Evolutionary conservation across 2,797 vertebrate genomes (phyloP).

Genomic region (Lutjanus campechanus): DNA sequence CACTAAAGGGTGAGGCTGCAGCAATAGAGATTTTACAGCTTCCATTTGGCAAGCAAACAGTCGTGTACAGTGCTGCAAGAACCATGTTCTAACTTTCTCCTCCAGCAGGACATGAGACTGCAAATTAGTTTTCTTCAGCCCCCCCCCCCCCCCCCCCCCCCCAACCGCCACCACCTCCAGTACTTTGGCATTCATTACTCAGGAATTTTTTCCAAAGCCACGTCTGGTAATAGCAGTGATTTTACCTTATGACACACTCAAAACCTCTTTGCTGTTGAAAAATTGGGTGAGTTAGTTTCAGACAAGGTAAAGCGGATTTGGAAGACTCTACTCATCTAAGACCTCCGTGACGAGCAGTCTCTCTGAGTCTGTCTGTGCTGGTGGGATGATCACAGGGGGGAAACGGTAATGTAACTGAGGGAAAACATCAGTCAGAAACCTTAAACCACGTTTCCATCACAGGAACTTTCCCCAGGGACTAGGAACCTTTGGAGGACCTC

Average conservation of each 20-base stretch:
- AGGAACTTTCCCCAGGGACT: too few relatives aligned
- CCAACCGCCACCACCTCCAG: slow-evolving; percentile 37
- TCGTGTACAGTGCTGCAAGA: slow-evolving; percentile 37
- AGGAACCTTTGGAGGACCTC: too few relatives aligned
- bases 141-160: slow-evolving; percentile 37
- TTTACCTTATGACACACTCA: slow-evolving; percentile 44
- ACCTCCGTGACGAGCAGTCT: slow-evolving; percentile 14
- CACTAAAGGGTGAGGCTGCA: slow-evolving; percentile 23
- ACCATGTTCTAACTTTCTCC: slow-evolving; percentile 38
- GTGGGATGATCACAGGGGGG: slow-evolving; percentile 3
- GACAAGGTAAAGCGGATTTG: slow-evolving; percentile 26
- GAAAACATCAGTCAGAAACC: neutral
- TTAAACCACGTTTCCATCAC: too few relatives aligned
- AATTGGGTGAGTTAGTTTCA: slow-evolving; percentile 10
- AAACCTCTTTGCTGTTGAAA: slow-evolving; percentile 27
- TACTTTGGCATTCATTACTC: slow-evolving; percentile 70
- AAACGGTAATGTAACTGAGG: neutral
- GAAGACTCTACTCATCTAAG: slow-evolving; percentile 12
- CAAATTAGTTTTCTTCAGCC: slow-evolving; percentile 59
- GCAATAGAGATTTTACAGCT: slow-evolving; percentile 43
- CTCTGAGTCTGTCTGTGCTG: neutral
- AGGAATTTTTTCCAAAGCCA: slow-evolving; percentile 78
- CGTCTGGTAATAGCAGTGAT: slow-evolving; percentile 79
- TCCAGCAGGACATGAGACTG: slow-evolving; percentile 42
- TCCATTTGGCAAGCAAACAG: slow-evolving; percentile 59